Evolutionary conservation across 2,113 vertebrate genomes (phyloP), one percentile per base, ranked within the genome.

Genomic region (Sander vitreus): DNA sequence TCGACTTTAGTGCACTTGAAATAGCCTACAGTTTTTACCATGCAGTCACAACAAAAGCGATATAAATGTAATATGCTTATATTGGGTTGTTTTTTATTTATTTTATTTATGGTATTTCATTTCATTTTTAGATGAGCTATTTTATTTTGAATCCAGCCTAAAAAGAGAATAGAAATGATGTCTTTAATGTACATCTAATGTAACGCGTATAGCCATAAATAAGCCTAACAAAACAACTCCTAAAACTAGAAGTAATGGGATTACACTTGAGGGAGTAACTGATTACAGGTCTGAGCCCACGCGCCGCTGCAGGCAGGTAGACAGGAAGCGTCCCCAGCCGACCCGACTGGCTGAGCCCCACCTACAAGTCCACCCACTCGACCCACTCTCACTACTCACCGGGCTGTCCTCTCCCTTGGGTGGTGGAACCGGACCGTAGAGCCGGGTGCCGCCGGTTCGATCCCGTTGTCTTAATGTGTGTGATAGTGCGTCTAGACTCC

Each of bases 331-430:
- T 90, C 88, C 90, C 87, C 88, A 89, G 77, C 83, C 89, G 90
- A 92, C 92, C 91, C 85, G 68, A 65, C 85, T 15, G 92, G 89
- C 91, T 90, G 89, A 88, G 88, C 83, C 90, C 89, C 91, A 91
- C 89, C 91, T 90, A 88, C 89, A 65, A 80, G 48, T 85, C 76
- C 90, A 74, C 83, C 60, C 73, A 84, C 80, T 47, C 73, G 14
- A 39, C 84, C 65, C 83, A 70, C 76, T 51, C 74, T 36, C 79
- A 50, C 77, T 47, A 86, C 92, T 88, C 86, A 86, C 90, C 83
- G 51, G 83, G 72, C 45, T 63, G 84, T 83, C 73, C 75, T 76
- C 80, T 84, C 69, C 80, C 65, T 78, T 4, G 15, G 69, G 76
- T 18, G 73, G 54, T 59, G 77, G 65, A 78, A 66, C 65, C 66